These are phyloP conservation scores for Microtus ochrogaster DNA, from an alignment of 2,113 vertebrate species.

Conservation along the genomic window DNA sequence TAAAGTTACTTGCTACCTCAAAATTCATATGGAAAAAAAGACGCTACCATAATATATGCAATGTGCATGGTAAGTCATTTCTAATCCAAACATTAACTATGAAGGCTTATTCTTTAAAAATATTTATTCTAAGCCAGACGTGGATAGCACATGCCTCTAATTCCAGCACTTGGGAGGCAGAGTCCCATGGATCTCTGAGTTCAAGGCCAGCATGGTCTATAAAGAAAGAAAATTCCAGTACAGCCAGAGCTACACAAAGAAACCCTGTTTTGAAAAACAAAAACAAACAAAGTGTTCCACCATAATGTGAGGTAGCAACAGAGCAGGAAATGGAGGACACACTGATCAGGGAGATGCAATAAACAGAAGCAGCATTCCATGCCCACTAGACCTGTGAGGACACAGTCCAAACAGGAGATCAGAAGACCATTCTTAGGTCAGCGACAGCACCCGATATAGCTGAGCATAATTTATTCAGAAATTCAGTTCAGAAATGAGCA, in stretches of 20 bases:
- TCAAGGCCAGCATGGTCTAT: neutral
- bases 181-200: neutral
- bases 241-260: neutral
- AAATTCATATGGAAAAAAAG: conserved; percentile 6
- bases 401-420: neutral
- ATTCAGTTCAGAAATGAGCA: neutral
- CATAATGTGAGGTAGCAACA: neutral
- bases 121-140: neutral
- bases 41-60: neutral
- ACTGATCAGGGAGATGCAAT: neutral
- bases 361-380: neutral
- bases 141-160: neutral
- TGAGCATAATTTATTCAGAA: neutral
- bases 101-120: neutral
- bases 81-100: neutral
- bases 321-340: neutral
- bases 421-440: neutral
- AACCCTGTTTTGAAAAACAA: neutral
- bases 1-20: neutral
- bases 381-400: neutral
- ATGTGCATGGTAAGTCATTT: neutral
- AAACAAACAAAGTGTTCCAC: neutral
- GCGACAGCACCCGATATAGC: neutral
- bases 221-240: neutral
- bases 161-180: neutral